phyloP scores from a whole-genome alignment of 2,797 vertebrate species.

The Acanthopagrus latus region DNA sequence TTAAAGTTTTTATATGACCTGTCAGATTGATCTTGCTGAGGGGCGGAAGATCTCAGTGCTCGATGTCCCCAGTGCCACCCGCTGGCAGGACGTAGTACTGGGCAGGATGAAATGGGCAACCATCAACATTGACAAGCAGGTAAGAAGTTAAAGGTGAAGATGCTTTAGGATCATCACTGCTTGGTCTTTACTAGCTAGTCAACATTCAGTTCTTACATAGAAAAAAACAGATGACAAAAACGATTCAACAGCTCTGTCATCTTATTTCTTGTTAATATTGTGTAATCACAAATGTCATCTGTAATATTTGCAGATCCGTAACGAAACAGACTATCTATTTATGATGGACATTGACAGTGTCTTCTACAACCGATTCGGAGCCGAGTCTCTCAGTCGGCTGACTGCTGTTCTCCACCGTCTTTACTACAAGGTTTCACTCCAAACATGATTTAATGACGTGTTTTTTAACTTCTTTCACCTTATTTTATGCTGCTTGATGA shows the following conservation, averaged over 20 bases:
- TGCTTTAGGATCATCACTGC: too few relatives aligned
- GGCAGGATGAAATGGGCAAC: slow-evolving; percentile 68
- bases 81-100: slow-evolving; percentile 69
- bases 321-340: slow-evolving; percentile 72
- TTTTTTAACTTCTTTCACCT: too few relatives aligned
- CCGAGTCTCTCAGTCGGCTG: slow-evolving; percentile 80
- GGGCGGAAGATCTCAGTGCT: slow-evolving; percentile 41
- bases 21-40: slow-evolving; percentile 37
- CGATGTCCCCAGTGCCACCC: slow-evolving; percentile 44
- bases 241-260: background rate
- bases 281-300: background rate
- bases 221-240: background rate
- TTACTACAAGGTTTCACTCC: slow-evolving; percentile 75
- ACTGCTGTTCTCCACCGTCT: slow-evolving; percentile 84
- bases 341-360: slow-evolving; percentile 78
- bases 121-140: slow-evolving; percentile 54
- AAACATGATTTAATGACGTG: too few relatives aligned
- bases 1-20: background rate
- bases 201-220: background rate
- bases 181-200: background rate
- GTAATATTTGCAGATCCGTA: slow-evolving; percentile 54
- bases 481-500: background rate
- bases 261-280: background rate
- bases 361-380: slow-evolving; percentile 78
- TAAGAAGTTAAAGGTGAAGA: background rate